Base-by-base conservation (phyloP, 2,113 vertebrate genomes). In the Vidua chalybeata region DNA sequence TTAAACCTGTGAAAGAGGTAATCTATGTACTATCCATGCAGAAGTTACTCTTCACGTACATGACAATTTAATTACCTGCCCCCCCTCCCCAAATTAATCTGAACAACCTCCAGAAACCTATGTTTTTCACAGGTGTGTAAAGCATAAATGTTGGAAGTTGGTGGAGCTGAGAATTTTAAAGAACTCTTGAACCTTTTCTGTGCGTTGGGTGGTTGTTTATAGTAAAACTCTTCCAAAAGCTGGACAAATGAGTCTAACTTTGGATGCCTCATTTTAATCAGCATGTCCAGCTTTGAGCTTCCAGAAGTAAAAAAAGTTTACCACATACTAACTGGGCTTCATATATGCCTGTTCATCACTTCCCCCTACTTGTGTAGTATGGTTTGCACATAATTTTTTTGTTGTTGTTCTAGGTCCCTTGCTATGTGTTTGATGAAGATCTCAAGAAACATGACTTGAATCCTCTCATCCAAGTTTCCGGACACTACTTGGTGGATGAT, bases 1-100 rank as follows among this genome's bases (percentile, higher is more conserved):
- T 99, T 97, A 99, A 98, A 97, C 99, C 99, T 7, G 97, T 97
- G 30, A 98, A 98, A 97, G 99, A 99, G 99, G 99, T 99, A 98
- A 97, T 52, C 11, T 73, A 15, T 73, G 21, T 59, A 35, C 62
- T 66, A 7, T 28, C 6, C 8, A 3, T 49, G 39, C 45, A 87
- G 62, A 83, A 83, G 10, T 66, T 80, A 49, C 15, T 64, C 20
- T 66, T 88, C 18, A 45, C 2, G 11, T 24, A 33, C 13, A 15
- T 63, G 66, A 21, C 17, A 75, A 6, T 86, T 83, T 58, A 46
- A 59, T 52, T 7, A 37, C 13, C 23, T 71, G n/a, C 27, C 23
- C 41, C 41, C 41, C 15, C 9, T 81, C 11, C 11, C 11, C 27
- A 71, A 13, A 67, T 5, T 8, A 56, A 78, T 80, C 15, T 0